Evolutionary conservation across 1,140 invertebrate species (phyloP).

Genomic region (Nasonia giraulti): DNA sequence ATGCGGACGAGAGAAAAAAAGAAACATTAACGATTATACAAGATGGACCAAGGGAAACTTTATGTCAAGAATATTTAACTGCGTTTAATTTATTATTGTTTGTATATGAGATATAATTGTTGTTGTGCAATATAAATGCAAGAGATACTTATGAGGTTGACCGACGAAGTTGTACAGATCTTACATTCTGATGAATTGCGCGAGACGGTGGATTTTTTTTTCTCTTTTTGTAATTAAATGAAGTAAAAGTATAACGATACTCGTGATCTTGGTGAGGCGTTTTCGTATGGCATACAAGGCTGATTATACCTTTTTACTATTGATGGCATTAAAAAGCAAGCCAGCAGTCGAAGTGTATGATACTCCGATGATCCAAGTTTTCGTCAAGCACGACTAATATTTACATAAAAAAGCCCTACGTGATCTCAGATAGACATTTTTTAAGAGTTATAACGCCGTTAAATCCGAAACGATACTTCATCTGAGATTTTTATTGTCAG

Average conservation of each 20-base stretch:
- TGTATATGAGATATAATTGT: constrained; percentile 50
- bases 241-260: not conserved
- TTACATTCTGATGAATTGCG: constrained; percentile 12
- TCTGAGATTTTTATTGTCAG: constrained; percentile 26
- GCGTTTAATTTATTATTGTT: constrained; percentile 54
- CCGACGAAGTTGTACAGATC: constrained; percentile 39
- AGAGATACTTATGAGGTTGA: constrained; percentile 32
- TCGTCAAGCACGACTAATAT: not conserved
- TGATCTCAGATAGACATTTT: not conserved
- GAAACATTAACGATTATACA: constrained; percentile 24
- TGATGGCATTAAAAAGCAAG: not conserved
- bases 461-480: constrained; percentile 16
- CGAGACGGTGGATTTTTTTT: constrained; percentile 10
- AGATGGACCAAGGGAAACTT: too few relatives aligned
- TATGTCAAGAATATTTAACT: too few relatives aligned
- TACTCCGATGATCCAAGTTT: not conserved
- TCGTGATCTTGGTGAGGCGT: not conserved
- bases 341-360: not conserved
- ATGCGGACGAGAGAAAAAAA: not conserved
- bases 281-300: constrained; percentile 23
- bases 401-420: not conserved
- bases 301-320: constrained; percentile 30
- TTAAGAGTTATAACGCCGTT: not conserved
- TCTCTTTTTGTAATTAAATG: constrained; percentile 29
- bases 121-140: constrained; percentile 46